Evolutionary conservation across 2,888 invertebrate species (phyloP), one percentile per base, ranked within the genome.

Genomic region (Agelastica alni): DNA sequence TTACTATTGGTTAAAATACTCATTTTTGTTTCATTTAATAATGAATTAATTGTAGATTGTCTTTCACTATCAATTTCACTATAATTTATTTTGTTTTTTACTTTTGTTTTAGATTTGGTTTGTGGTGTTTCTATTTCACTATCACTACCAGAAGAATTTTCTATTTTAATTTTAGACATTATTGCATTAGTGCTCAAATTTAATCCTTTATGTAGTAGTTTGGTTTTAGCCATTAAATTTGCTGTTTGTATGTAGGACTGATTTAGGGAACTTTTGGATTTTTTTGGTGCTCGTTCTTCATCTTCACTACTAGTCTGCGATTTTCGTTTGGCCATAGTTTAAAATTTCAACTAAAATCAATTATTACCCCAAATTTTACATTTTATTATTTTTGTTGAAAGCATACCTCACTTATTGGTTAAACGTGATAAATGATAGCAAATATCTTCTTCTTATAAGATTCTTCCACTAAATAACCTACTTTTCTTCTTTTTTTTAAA

Each of bases 251-350:
- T 12, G 31, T 45, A 20, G 1, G 36, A 41, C 1, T 42, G 22
- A 9, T 41, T 52, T 20, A 52, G 26, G 7, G 41, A 9, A 36
- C 37, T 46, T 30, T 53, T 53, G 6, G 31, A 13, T 26, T 30
- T 53, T 12, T 36, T 22, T 34, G 32, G 2, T 6, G 5, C 4
- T 22, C 6, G 31, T 9, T 12, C 3, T 28, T 36, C 30, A 10
- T 53, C 30, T 20, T 43, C 47, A 26, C 47, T 43, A 36, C 14
- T 9, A 17, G 16, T 36, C 2, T 14, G 9, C 4, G 22, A 9
- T 36, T 46, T 46, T 16, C 46, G 34, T 36, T 46, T 46, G 30
- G 26, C 36, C 46, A 46, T 46, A n/a, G n/a, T n/a, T n/a, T n/a
- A n/a, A n/a, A n/a, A n/a, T n/a, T n/a, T n/a, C n/a, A n/a, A n/a